Evolutionary conservation across 2,888 invertebrate species (phyloP), one percentile per base, ranked within the genome.

Genomic region (Idaea biselata): DNA sequence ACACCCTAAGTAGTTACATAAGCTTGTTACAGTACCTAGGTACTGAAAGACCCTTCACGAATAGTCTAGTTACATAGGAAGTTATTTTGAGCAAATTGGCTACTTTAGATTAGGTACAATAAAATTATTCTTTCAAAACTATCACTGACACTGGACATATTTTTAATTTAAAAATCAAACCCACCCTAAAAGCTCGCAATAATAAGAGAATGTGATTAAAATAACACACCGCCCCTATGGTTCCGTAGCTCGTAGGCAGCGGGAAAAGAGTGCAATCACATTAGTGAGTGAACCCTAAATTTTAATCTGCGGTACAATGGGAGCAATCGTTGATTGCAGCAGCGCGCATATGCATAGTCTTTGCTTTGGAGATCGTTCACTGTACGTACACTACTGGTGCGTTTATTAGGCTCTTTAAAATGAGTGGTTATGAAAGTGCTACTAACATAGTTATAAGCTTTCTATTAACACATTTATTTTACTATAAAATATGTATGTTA

Each of bases 211-310:
- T 84, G 81, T 87, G 87, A 89, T 90, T 89, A 88, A 86, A 87
- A 83, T 82, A 87, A 87, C 86, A 85, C 80, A 80, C 81, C 80
- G 79, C 87, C 87, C 87, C 86, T 44, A 44, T 74, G 86, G 84
- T 85, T 86, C 86, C 80, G 83, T 75, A 82, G 60, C 85, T 86
- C 80, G 83, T 75, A 82, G 60, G 68, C 66, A 60, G 55, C 18
- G 64, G 25, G 67, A 81, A 44, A 86, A 86, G 84, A 86, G 86
- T 84, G 90, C 92, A 92, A 92, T 92, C 89, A 88, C 92, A 92
- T 92, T 92, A 92, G 86, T 82, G 89, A 83, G 83, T 91, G 91
- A 90, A 90, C 90, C 90, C 91, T 91, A 91, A 92, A 91, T 91
- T 90, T 91, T 91, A 92, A 92, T 92, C 92, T 89, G 84, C 79